A percentile compares a stretch with the other conserved stretches of the same genome.
Conservation (phyloP, 2,113 vertebrate genomes). For the Hyperopisus bebe region DNA sequence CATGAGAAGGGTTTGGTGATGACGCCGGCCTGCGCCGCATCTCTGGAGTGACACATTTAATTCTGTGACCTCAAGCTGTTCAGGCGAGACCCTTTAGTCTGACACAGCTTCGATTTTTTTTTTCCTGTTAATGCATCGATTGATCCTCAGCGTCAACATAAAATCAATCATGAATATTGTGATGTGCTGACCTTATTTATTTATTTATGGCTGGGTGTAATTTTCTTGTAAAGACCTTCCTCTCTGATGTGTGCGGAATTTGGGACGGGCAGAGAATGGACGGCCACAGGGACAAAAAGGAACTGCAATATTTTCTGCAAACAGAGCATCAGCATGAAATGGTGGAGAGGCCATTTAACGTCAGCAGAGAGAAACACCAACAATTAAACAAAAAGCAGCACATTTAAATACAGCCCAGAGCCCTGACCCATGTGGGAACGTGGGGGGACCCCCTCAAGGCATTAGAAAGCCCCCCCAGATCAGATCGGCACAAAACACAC, state of each 20-base stretch:
- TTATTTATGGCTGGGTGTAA: neutral
- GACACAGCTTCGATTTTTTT: neutral
- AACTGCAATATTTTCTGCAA: neutral
- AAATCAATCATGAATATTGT: neutral
- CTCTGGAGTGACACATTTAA: neutral
- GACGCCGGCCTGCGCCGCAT: neutral
- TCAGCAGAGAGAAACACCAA: neutral
- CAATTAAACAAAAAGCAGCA: neutral
- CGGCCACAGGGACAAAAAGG: neutral
- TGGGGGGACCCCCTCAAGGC: too few species aligned
- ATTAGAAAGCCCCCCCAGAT: neutral
- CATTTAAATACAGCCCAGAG: neutral
- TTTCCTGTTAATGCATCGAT: neutral
- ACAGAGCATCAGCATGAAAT: neutral
- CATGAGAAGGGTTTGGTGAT: neutral
- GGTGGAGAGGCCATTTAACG: neutral
- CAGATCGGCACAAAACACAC: neutral
- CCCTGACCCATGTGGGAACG: neutral
- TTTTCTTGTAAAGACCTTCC: neutral
- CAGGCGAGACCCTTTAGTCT: neutral
- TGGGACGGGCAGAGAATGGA: neutral
- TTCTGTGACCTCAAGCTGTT: neutral
- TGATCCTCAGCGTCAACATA: neutral
- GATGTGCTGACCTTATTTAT: constrained; percentile 1
- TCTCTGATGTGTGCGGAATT: neutral